Percentiles rank a stretch among this genome's conserved stretches.
Conservation (phyloP, 2,113 vertebrate species). For the Baryphthengus martii region DNA sequence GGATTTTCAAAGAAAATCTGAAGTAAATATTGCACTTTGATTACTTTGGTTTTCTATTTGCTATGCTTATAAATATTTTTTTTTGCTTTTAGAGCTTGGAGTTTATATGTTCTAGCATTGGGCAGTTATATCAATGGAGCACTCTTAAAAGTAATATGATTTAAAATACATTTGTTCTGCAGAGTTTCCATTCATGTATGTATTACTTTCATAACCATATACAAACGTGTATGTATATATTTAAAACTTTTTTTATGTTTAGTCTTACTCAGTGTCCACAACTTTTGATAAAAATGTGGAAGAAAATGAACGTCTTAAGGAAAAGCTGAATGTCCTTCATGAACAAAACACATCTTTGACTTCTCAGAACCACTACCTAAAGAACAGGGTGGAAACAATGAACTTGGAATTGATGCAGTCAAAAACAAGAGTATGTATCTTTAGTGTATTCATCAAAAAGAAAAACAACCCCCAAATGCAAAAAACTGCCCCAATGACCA, state of each 20-base stretch:
- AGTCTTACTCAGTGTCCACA: conserved; percentile 28
- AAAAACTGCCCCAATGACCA: neutral
- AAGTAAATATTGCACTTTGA: conserved; percentile 61
- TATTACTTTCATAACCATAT: neutral
- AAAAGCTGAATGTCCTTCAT: conserved; percentile 73
- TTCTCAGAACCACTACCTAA: conserved; percentile 80
- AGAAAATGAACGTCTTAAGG: conserved; percentile 73
- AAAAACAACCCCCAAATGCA: neutral
- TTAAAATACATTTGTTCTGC: neutral
- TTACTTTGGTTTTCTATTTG: neutral
- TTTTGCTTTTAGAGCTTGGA: neutral
- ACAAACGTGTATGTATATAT: too few relatives aligned
- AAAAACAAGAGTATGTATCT: conserved; percentile 77
- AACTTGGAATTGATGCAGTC: conserved; percentile 78
- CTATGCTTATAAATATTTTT: neutral
- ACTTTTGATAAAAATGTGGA: conserved; percentile 36
- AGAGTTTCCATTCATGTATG: neutral
- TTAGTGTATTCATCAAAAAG: neutral
- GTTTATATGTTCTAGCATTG: neutral
- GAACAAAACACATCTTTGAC: conserved; percentile 83
- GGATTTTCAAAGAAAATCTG: conserved; percentile 52
- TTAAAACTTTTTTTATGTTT: conserved; percentile 6
- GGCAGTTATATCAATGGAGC: accelerated
- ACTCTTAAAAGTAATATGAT: neutral
- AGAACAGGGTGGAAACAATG: conserved; percentile 76